A percentile compares a stretch with the other conserved stretches of the same genome.
Conservation (phyloP, 2,113 vertebrate species). For the Xenopus tropicalis region DNA sequence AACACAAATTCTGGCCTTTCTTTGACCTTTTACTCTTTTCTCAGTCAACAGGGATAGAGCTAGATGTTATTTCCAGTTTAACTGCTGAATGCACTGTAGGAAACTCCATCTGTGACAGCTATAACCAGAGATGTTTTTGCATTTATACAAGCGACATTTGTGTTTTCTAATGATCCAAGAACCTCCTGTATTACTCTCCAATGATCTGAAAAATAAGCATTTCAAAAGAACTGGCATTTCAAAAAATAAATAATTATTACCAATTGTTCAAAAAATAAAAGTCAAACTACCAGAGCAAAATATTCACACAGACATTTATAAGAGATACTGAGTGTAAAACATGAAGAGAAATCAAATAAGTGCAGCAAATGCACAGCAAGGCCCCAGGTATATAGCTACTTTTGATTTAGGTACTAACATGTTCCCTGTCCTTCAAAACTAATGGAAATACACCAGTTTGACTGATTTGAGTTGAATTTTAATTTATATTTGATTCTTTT, state of each 20-base stretch:
- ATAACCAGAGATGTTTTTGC: slow-evolving; percentile 50
- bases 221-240: slow-evolving; percentile 51
- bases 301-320: too few species aligned
- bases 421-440: too few species aligned
- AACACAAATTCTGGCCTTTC: slow-evolving; percentile 15
- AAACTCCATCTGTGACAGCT: slow-evolving; percentile 48
- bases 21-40: slow-evolving; percentile 28
- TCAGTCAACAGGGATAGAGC: slow-evolving; percentile 47
- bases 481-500: too few species aligned
- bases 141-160: slow-evolving; percentile 52
- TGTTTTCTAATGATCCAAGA: slow-evolving; percentile 57
- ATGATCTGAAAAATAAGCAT: slow-evolving; percentile 66
- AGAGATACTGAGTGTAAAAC: too few species aligned
- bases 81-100: slow-evolving; percentile 31
- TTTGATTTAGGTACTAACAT: too few species aligned
- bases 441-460: too few species aligned
- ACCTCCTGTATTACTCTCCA: slow-evolving; percentile 54
- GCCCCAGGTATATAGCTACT: too few species aligned
- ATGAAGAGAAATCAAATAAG: too few species aligned
- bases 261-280: too few species aligned
- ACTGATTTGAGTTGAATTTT: too few species aligned
- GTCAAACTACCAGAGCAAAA: too few species aligned
- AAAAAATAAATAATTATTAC: background rate
- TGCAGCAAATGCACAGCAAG: too few species aligned
- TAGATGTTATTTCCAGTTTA: slow-evolving; percentile 51